phyloP scores from a whole-genome alignment of 2,113 vertebrate species.

The Silurus asotus region DNA sequence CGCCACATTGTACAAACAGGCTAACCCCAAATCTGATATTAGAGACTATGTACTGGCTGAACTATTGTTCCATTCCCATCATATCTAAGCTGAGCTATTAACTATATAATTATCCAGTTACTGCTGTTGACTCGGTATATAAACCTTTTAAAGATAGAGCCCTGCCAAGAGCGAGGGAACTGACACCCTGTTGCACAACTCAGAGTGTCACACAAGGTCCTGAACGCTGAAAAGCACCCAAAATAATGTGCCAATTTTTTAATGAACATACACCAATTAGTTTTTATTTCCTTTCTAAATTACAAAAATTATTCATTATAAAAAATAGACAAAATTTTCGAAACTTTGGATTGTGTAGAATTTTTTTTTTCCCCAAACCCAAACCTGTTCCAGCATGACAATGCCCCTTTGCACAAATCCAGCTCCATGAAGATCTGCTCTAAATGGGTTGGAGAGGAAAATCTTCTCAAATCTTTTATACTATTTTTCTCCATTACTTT shows the following conservation, averaged over 20 bases:
- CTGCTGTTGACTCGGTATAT: conserved; percentile 22
- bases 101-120: conserved; percentile 35
- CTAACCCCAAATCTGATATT: neutral
- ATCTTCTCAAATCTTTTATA: no score
- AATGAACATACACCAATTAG: no score
- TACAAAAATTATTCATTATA: no score
- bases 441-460: no score
- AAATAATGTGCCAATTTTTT: neutral
- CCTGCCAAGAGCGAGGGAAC: conserved; percentile 14
- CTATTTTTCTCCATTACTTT: neutral
- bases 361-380: no score
- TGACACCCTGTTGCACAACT: neutral
- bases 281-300: no score
- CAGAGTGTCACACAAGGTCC: conserved; percentile 1
- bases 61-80: conserved; percentile 32
- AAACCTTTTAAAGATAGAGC: conserved; percentile 18
- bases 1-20: conserved; percentile 27
- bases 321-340: no score
- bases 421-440: no score
- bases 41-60: neutral
- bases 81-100: conserved; percentile 5
- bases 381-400: no score
- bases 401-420: no score
- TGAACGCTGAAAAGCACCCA: neutral
- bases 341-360: no score